Base-by-base conservation (phyloP, 1,140 invertebrate species). In the Drosophila serrata region DNA sequence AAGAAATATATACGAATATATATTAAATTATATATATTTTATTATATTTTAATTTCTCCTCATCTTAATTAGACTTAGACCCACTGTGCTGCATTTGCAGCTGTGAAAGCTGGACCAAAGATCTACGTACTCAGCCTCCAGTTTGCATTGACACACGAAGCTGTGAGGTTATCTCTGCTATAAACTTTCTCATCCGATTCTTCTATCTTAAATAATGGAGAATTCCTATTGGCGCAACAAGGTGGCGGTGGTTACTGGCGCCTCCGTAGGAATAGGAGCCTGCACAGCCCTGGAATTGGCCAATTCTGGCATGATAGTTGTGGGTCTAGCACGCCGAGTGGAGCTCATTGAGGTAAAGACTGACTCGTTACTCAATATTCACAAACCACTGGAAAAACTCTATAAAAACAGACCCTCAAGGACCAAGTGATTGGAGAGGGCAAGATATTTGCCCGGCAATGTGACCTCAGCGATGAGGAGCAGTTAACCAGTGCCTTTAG, bases 171-270 rank as follows among this genome's bases (percentile, higher is more conserved):
- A 65, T 74, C 59, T 62, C 15, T 33, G 24, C 29, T 67, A 51
- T 19, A 19, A 15, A n/a, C n/a, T 13, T 48, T 33, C n/a, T 27
- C 13, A 24, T 9, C 11, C 24, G 4, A 48, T 27, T 27, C 5
- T 8, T 11, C 43, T 15, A 6, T 59, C 11, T 46, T 12, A 5
- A 13, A 69, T 19, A 9, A 95, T 95, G 95, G 94, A 95, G 27
- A 57, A 39, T 1, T 91, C 75, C 43, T 79, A 94, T 17, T 96
- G 95, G 95, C 74, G 73, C 31, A 94, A 94, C 46, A 94, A 94
- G 69, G 93, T 96, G 33, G 95, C 95, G 2, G 92, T 96, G 19
- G 94, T 96, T 0, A 96, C 95, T 1, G 95, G 95, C 31, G 95
- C 95, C 4, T 95, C 95, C n/a, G 92, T 92, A 15, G 95, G 95